Conservation (phyloP, 2,113 vertebrate species). For the Rhegmatorhina hoffmannsi region DNA sequence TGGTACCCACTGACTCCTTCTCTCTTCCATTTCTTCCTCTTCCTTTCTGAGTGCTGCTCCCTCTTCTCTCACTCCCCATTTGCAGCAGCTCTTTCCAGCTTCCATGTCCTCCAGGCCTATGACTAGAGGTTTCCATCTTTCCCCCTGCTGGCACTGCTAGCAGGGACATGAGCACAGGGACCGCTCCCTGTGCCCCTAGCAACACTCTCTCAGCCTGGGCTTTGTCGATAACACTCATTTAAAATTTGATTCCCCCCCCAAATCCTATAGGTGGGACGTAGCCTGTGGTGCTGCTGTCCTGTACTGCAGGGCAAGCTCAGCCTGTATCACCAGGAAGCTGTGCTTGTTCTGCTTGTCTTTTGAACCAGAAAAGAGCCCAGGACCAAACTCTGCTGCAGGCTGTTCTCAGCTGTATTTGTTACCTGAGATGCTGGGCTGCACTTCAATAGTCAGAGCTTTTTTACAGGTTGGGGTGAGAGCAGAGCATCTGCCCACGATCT, state of each 20-base stretch:
- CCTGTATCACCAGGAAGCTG: neutral
- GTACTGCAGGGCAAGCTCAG: neutral
- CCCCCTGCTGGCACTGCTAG: neutral
- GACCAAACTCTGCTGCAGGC: neutral
- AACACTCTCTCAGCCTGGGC: neutral
- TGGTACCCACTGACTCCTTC: neutral
- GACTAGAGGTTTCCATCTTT: neutral
- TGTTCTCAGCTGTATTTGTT: neutral
- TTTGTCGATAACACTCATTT: neutral
- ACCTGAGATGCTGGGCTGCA: neutral
- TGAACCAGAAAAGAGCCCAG: neutral
- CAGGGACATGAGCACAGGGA: accelerated
- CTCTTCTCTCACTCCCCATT: neutral
- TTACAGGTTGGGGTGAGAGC: neutral
- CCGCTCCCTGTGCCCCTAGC: neutral
- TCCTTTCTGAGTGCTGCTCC: neutral
- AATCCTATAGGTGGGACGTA: neutral
- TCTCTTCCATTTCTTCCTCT: neutral
- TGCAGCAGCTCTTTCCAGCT: neutral
- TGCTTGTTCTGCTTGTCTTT: neutral
- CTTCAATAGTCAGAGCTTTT: neutral
- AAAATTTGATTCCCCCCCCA: neutral
- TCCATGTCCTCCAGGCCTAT: neutral
- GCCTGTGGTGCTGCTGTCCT: neutral
- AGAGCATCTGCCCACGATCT: neutral